Evolutionary conservation across 2,797 vertebrate genomes (phyloP).

Genomic region (Cossypha polioptera): DNA sequence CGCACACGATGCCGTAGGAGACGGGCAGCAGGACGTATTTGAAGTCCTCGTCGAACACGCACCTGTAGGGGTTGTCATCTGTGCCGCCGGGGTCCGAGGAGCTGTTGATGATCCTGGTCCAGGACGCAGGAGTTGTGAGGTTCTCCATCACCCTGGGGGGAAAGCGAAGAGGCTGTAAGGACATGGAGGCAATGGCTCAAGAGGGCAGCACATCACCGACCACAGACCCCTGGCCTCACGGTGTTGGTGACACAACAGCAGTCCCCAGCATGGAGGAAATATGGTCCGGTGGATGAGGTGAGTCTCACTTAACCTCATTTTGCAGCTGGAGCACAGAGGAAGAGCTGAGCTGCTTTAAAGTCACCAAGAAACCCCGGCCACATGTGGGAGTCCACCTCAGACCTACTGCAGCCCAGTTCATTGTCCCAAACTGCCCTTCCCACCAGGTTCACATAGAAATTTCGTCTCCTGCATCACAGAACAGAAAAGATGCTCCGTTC

Average conservation of each 20-base stretch:
- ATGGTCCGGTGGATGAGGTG: not conserved
- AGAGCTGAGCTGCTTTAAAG: not conserved
- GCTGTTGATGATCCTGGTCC: slow-evolving; percentile 46
- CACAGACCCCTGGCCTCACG: rapidly evolving
- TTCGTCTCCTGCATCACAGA: not conserved
- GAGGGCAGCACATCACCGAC: not conserved
- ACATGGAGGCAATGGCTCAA: rapidly evolving
- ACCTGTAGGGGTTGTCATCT: slow-evolving; percentile 73
- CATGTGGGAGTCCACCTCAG: not conserved
- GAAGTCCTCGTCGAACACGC: slow-evolving; percentile 87
- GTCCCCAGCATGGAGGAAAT: not conserved
- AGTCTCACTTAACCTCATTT: not conserved
- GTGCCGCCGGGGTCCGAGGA: not conserved
- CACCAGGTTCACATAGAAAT: not conserved
- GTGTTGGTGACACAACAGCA: rapidly evolving
- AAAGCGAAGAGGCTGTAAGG: not conserved
- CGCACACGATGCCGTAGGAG: slow-evolving; percentile 87
- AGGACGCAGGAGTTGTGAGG: not conserved
- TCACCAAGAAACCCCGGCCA: not conserved
- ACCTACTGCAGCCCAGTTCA: not conserved
- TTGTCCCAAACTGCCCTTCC: not conserved
- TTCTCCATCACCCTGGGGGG: slow-evolving; percentile 61
- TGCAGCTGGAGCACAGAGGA: not conserved
- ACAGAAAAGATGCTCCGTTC: not conserved
- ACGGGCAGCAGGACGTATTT: slow-evolving; percentile 91